Conservation (phyloP, 2,113 vertebrate genomes). For the Phyllostomus hastatus region DNA sequence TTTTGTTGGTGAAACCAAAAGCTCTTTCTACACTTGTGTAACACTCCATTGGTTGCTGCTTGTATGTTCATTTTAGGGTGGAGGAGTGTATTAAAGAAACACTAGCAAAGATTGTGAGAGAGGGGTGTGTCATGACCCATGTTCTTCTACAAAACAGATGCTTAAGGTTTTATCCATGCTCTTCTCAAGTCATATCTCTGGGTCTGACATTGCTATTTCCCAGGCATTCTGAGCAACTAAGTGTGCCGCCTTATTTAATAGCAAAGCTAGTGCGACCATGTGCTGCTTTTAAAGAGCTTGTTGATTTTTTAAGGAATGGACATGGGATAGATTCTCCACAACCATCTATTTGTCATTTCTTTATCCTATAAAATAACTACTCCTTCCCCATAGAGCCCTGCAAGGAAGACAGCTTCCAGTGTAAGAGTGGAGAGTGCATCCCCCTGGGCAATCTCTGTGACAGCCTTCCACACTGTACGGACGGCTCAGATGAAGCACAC, state of each 20-base stretch:
- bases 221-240: not conserved
- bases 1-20: not conserved
- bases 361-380: not conserved
- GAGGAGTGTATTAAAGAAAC: not conserved
- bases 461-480: constrained; percentile 81
- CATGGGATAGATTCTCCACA: not conserved
- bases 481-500: constrained; percentile 89
- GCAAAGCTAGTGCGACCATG: not conserved
- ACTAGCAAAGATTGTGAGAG: not conserved
- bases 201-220: not conserved
- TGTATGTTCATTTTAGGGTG: not conserved
- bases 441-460: constrained; percentile 84
- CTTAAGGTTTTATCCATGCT: not conserved
- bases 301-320: not conserved
- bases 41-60: not conserved
- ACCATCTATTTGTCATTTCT: not conserved
- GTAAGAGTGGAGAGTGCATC: constrained; percentile 86
- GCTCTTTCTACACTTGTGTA: not conserved
- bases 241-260: accelerated
- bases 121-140: not conserved
- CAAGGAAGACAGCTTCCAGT: constrained; percentile 81
- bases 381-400: constrained; percentile 83
- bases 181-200: not conserved
- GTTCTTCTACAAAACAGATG: not conserved
- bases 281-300: not conserved